These are phyloP conservation scores for Acyrthosiphon pisum DNA, from an alignment of 1,140 invertebrate genomes.

Conservation along the genomic window DNA sequence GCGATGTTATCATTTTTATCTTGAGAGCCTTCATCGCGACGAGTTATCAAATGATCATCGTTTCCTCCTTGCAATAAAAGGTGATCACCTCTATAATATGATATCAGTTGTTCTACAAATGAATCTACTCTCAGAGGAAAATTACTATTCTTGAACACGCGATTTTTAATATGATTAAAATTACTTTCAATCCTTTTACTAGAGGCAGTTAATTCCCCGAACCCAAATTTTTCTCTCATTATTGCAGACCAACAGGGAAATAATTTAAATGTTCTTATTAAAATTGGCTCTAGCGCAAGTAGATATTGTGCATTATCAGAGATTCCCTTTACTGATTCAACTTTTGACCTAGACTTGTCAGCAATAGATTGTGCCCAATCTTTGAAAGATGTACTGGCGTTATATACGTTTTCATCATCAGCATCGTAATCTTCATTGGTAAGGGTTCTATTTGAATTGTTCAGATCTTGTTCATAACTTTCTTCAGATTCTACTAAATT, in stretches of 20 bases:
- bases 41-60: neutral
- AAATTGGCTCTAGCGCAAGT: neutral
- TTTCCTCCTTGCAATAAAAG: neutral
- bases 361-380: neutral
- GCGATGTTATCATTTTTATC: no score
- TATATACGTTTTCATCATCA: neutral
- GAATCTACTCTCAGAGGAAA: neutral
- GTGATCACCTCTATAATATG: neutral
- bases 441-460: no score
- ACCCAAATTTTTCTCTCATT: neutral
- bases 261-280: neutral
- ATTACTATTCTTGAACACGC: neutral
- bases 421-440: neutral
- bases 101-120: neutral
- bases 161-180: constrained; percentile 18
- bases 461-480: neutral
- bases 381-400: neutral
- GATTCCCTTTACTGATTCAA: neutral
- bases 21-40: no score
- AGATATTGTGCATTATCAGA: constrained; percentile 1
- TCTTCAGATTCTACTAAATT: neutral
- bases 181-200: neutral
- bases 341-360: neutral
- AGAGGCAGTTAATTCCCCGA: neutral
- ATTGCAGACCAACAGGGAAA: neutral